Evolutionary conservation across 2,888 invertebrate genomes (phyloP), one percentile per base, ranked within the genome.

Genomic region (Acanthosepion esculentum): DNA sequence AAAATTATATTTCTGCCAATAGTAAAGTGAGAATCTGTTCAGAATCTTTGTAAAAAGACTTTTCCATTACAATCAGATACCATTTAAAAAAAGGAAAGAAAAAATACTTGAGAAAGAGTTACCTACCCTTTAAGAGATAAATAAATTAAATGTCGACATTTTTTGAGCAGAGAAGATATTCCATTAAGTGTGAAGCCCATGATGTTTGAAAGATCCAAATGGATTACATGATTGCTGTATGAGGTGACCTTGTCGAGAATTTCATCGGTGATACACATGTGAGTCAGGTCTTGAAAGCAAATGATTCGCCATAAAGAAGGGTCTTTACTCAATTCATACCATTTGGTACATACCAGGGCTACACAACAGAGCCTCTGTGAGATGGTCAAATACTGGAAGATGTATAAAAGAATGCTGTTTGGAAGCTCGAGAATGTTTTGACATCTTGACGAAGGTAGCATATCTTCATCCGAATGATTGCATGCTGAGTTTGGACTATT

Each of bases 41-140:
- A 41, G 41, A 41, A 41, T 41, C 41, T 41, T 41, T 41, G 41
- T 41, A 41, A 41, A 41, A 41, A 41, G 41, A 41, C 41, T 41
- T 41, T 41, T 3, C 41, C 41, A 41, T 41, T 41, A 2, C 41
- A 41, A 41, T 41, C 41, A 64, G 7, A 50, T 50, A 7, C 26
- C 26, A 29, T 78, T n/a, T 78, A 10, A n/a, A 78, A 78, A 29
- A 29, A 91, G 33, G 15, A n/a, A 91, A 94, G 20, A 55, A 95
- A 50, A 53, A 53, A 29, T 18, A 55, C 7, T 29, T 48, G 26
- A 59, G 4, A 8, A n/a, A 18, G 41, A 92, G 33, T 48, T 26
- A 92, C 95, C 94, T 95, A 96, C 96, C 96, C 96, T 94, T 95
- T 95, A 26, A 96, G 92, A 59, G 95, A 95, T 3, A 96, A 94